Evolutionary conservation across 2,888 invertebrate species (phyloP), one percentile per base, ranked within the genome.

Genomic region (Melikaiella ostensackeni): DNA sequence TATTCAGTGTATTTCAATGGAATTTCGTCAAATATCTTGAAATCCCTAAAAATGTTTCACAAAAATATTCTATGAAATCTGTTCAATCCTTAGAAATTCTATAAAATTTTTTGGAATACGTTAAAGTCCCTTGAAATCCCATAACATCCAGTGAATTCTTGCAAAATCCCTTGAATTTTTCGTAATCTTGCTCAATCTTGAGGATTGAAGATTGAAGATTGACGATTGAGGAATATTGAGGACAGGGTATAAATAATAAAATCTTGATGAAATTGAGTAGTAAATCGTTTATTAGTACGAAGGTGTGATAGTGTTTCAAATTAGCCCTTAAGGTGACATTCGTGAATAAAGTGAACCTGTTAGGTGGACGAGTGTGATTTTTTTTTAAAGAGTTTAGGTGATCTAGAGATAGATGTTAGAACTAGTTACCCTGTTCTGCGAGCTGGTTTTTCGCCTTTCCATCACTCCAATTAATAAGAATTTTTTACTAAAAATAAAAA

Each of bases 241-340:
- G 59, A 59, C 9, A 50, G 5, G 70, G 33, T 70, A 50, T 57
- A 70, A 70, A 70, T 55, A n/a, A 70, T 30, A 70, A 50, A 27
- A n/a, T 21, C 33, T 70, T 27, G n/a, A 50, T 70, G 70, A 70
- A 70, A 70, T 70, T 70, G 70, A 89, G 87, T 89, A 89, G 87
- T 89, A 89, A 89, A 89, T 89, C 86, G 88, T 89, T 89, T 89
- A 89, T 89, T 89, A 89, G 87, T 88, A 89, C 87, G 89, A 89
- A 89, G 88, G 86, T 88, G 89, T 88, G 88, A 88, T 88, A 87
- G 87, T 89, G 85, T 86, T 84, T 87, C 84, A 82, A 87, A 83
- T 86, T 86, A 86, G 84, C 75, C 75, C 82, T 79, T 80, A 82
- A 83, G 84, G 80, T 83, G 85, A 85, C 83, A 84, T 84, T 84